phyloP scores from a whole-genome alignment of 2,797 vertebrate genomes.

The Myoxocephalus aenaeus region DNA sequence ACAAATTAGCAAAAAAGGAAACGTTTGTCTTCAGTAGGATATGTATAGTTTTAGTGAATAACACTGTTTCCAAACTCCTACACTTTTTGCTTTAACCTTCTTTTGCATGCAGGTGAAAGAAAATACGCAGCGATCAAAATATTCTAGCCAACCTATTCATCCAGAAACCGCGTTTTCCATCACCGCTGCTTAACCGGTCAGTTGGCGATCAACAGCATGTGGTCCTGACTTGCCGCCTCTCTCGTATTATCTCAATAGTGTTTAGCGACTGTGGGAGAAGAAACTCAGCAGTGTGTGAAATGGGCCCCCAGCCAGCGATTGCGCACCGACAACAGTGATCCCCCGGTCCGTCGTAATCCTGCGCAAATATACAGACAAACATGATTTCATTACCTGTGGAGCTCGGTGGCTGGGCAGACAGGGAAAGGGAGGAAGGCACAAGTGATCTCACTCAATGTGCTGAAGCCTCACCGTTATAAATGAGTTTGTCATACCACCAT shows the following conservation, averaged over 20 bases:
- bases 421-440: constrained; percentile 47
- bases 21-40: neutral
- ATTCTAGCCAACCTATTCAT: neutral
- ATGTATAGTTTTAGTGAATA: neutral
- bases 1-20: neutral
- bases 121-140: neutral
- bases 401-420: constrained; percentile 63
- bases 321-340: constrained; percentile 84
- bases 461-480: constrained; percentile 90
- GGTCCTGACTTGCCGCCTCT: constrained; percentile 74
- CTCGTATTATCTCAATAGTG: constrained; percentile 78
- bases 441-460: constrained; percentile 86
- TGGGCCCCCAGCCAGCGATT: constrained; percentile 78
- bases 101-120: constrained; percentile 1
- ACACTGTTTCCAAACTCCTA: neutral
- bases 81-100: neutral
- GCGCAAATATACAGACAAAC: constrained; percentile 87
- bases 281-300: constrained; percentile 71
- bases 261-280: constrained; percentile 81
- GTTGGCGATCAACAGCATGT: constrained; percentile 73
- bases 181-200: constrained; percentile 41
- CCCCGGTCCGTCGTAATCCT: constrained; percentile 82
- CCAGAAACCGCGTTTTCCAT: constrained; percentile 8
- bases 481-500: constrained; percentile 85
- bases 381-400: constrained; percentile 88